phyloP scores from a whole-genome alignment of 2,888 invertebrate genomes.

The Microplitis deprimator region DNA sequence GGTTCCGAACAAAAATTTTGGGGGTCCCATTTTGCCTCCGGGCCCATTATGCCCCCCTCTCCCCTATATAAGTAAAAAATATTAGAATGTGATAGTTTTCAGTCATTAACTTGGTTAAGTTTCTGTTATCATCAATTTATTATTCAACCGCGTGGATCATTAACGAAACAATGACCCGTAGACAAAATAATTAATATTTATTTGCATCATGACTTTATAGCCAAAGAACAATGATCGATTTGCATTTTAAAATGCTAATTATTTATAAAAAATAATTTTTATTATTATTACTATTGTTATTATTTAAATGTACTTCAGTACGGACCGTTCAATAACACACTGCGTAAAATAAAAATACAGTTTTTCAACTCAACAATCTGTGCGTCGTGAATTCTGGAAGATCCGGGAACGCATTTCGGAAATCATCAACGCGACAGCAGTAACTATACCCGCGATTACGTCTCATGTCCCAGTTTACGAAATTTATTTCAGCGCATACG shows the following conservation, averaged over 20 bases:
- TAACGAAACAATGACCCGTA: conserved; percentile 32
- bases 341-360: background rate
- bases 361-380: conserved; percentile 11
- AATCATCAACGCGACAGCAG: conserved; percentile 65
- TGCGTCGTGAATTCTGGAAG: conserved; percentile 37
- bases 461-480: conserved; percentile 59
- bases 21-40: too few species aligned
- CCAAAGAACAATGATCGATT: conserved; percentile 33
- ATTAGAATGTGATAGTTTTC: too few species aligned
- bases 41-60: too few species aligned
- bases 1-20: too few species aligned
- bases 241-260: conserved; percentile 11
- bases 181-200: conserved; percentile 13
- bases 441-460: conserved; percentile 62
- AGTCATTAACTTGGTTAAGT: too few species aligned
- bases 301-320: background rate
- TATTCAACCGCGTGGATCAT: conserved; percentile 28
- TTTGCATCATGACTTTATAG: conserved; percentile 12
- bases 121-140: background rate
- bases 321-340: background rate
- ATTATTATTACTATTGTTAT: background rate
- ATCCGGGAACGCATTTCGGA: conserved; percentile 37
- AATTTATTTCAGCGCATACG: conserved; percentile 56
- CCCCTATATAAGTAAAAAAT: too few species aligned
- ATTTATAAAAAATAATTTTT: background rate